Base-by-base conservation (phyloP, 2,888 invertebrate species). In the Drosophila cracens region DNA sequence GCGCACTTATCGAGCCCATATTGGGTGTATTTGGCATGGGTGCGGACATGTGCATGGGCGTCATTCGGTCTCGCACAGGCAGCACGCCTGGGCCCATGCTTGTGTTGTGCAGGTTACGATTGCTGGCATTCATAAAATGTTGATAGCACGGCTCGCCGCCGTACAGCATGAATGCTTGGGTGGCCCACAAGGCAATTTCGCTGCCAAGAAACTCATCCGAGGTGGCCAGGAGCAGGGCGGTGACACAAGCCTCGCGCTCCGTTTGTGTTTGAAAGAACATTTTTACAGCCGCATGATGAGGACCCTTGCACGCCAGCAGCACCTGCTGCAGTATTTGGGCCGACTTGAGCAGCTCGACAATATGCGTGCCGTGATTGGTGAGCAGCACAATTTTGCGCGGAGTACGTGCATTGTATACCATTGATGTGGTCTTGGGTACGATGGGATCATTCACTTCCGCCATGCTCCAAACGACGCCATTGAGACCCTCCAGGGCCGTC, bases 391-490 rank as follows among this genome's bases (percentile, higher is more conserved):
- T 97, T 90, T 96, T 96, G 46, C 96, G 94, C 0, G 96, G 95
- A 18, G 95, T 94, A 83, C 96, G 95, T 79, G 93, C 87, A 87
- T 93, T 89, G 89, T 93, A 79, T 79, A 94, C 40, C 16, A 91
- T 71, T 0, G 92, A 92, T 48, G 77, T 87, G 0, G 87, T 61
- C 13, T 74, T 79, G 0, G 82, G 69, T 34, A 78, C 83, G 16
- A 77, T 72, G 1, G 90, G 93, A 92, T 91, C 89, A 5, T 81
- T 91, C 57, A 95, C 94, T 93, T 96, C 96, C 16, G 95, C 94
- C 87, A 99, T 94, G 7, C 97, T 97, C 96, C 98, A 97, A 0
- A 97, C 97, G 10, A 96, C 96, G n/a, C 98, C 98, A 92, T 97
- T 97, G 1, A 99, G 93, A 33, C 96, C 95, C 49, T 97, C 93